Conservation (phyloP, 2,888 invertebrate genomes). For the Caenorhabditis uteleia region DNA sequence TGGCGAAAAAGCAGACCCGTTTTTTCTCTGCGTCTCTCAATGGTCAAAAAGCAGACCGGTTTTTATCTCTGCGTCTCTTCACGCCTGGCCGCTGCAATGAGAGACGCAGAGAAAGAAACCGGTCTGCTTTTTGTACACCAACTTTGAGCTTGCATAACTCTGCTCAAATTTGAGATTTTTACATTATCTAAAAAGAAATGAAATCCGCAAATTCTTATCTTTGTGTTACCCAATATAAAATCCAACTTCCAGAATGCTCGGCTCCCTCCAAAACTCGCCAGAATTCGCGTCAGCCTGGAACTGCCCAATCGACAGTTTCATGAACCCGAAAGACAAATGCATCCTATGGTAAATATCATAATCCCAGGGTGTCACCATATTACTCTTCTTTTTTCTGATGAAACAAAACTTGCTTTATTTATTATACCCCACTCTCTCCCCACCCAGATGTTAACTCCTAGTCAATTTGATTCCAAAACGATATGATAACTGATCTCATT, state of each 20-base stretch:
- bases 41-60: too few relatives aligned
- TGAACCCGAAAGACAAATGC: conserved; percentile 46
- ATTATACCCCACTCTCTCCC: conserved; percentile 8
- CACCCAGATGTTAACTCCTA: not conserved
- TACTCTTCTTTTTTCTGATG: conserved; percentile 2
- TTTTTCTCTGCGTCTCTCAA: too few relatives aligned
- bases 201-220: too few relatives aligned
- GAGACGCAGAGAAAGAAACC: too few relatives aligned
- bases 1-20: too few relatives aligned
- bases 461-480: conserved; percentile 5
- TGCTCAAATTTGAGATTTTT: too few relatives aligned
- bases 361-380: not conserved
- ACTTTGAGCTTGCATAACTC: too few relatives aligned
- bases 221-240: too few relatives aligned
- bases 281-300: conserved; percentile 40
- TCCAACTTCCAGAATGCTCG: conserved; percentile 49
- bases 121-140: too few relatives aligned
- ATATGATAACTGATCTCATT: not conserved
- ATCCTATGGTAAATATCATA: conserved; percentile 27
- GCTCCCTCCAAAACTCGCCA: conserved; percentile 41
- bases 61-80: too few relatives aligned
- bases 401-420: not conserved
- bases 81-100: too few relatives aligned
- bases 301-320: conserved; percentile 32
- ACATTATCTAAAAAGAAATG: too few relatives aligned